Base-by-base conservation (phyloP, 2,888 invertebrate species). In the Nymphalis urticae region DNA sequence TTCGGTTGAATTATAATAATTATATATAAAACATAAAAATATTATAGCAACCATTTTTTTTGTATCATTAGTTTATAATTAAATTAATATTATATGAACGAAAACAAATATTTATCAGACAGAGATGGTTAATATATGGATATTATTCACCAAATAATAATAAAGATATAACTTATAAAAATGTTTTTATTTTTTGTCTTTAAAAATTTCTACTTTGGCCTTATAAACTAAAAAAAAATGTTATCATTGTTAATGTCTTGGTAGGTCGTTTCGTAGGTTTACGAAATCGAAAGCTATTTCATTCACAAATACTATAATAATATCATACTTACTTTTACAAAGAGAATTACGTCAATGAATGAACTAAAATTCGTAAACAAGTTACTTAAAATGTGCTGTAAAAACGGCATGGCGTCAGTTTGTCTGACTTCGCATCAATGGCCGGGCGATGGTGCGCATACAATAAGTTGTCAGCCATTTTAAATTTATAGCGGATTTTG, bases 401-500 rank as follows among this genome's bases (percentile, higher is more conserved):
- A 71, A 61, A 65, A 53, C 60, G 48, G 48, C 61, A 63, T 69
- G 78, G 79, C 84, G 84, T 79, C 83, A 72, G 64, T 71, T 68
- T 68, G 86, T 86, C 86, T 85, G 69, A 56, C 27, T 19, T 16
- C 62, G 71, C 61, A 36, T 86, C 82, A 85, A 85, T 85, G 85
- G 80, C 64, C 24, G 13, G 36, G 32, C 58, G 48, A 54, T 53
- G 42, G 69, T 21, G 21, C 64, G 65, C 70, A 72, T 56, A 87
- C 86, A 86, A 85, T 83, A 75, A 75, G 69, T 73, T 78, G 78
- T 81, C 82, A 76, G 79, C 80, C 76, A 78, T 79, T 76, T 77
- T 75, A 75, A 75, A 91, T 91, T 92, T 92, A 92, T 90, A 83
- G 81, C 79, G 48, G 19, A 75, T 80, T 75, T 90, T 92, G 91